These are phyloP conservation scores for Ceuthmochares aereus DNA, from an alignment of 2,113 vertebrate genomes.

Conservation along the genomic window DNA sequence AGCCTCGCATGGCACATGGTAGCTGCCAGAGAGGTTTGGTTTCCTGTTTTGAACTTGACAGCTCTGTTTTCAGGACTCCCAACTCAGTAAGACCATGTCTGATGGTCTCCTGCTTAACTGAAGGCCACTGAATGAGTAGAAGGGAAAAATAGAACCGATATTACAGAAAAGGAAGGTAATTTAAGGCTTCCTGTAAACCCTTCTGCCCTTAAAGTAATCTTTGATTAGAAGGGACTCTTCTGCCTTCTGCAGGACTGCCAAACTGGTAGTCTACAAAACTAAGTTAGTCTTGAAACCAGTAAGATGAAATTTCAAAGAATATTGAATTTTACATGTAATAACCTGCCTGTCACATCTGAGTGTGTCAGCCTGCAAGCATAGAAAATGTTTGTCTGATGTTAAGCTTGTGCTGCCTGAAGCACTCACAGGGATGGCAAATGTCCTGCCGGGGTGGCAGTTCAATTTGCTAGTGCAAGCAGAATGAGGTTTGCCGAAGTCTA, in stretches of 20 bases:
- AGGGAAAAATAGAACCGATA: neutral
- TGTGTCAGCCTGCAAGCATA: neutral
- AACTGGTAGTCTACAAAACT: neutral
- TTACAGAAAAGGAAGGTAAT: neutral
- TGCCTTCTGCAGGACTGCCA: conserved; percentile 5
- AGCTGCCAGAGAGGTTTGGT: neutral
- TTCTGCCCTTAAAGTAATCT: neutral
- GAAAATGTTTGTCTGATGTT: neutral
- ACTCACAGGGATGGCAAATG: neutral
- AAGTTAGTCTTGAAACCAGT: neutral
- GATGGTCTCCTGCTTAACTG: neutral
- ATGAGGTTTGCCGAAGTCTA: neutral
- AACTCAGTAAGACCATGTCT: neutral
- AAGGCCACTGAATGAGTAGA: neutral
- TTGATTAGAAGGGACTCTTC: neutral
- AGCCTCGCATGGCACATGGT: neutral
- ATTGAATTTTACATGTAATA: neutral
- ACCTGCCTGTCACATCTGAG: conserved; percentile 7
- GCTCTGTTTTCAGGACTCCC: neutral
- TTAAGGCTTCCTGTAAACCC: neutral
- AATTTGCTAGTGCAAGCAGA: neutral
- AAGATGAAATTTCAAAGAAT: neutral
- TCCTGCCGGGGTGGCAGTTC: neutral
- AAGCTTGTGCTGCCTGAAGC: neutral
- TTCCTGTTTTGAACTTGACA: neutral